These are phyloP conservation scores for Cochlearius cochlearius DNA, from an alignment of 2,113 vertebrate genomes.

Conservation along the genomic window DNA sequence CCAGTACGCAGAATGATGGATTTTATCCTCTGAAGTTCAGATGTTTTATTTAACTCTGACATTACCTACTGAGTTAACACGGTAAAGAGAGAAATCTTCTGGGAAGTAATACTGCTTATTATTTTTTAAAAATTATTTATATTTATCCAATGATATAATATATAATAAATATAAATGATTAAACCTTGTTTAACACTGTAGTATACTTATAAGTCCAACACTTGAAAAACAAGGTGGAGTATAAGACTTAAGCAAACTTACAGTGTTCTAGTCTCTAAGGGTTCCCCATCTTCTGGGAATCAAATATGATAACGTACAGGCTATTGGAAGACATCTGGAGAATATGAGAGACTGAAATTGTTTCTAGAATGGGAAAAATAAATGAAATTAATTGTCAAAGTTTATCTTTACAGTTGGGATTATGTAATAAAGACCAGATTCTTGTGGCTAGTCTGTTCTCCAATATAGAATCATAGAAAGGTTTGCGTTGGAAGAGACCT, in stretches of 20 bases:
- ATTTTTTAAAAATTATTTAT: neutral
- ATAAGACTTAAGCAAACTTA: neutral
- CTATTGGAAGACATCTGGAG: neutral
- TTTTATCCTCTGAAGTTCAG: neutral
- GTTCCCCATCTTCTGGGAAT: neutral
- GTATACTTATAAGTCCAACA: neutral
- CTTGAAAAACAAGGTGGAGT: neutral
- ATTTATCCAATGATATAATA: neutral
- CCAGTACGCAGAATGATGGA: neutral
- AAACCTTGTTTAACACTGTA: neutral
- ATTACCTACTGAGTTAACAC: neutral
- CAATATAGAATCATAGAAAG: neutral
- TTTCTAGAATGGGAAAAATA: neutral
- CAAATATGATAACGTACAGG: neutral
- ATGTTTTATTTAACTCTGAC: neutral
- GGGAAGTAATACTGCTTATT: neutral
- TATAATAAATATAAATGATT: neutral
- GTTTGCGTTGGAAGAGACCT: neutral
- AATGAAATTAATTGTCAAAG: neutral
- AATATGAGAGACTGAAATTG: neutral
- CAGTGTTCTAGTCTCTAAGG: neutral
- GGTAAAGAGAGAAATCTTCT: neutral
- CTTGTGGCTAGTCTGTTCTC: neutral
- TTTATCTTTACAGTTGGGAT: neutral
- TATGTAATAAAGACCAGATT: neutral